Conservation (phyloP, 2,113 vertebrate species). For the Stegastes partitus region DNA sequence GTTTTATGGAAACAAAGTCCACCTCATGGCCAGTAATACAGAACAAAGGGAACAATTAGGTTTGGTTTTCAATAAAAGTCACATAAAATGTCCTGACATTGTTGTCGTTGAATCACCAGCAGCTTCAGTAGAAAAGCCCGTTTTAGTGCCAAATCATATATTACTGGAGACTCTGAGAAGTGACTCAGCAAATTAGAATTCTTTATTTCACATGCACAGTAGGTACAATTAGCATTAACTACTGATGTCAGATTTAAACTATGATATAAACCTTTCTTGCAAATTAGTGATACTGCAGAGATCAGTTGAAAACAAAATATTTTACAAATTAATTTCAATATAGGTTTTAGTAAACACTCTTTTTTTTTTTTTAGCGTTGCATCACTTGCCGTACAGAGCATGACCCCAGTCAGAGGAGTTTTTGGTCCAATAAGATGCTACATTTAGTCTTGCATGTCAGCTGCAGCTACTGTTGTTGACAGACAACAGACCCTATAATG, state of each 20-base stretch:
- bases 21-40: not conserved
- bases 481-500: conserved; percentile 60
- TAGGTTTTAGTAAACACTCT: not conserved
- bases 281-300: not conserved
- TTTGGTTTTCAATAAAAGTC: no score
- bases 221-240: no score
- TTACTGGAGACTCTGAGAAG: not conserved
- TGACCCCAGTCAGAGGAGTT: not conserved
- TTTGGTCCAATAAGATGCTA: conserved; percentile 30
- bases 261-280: not conserved
- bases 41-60: not conserved
- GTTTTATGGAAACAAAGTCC: conserved; percentile 58
- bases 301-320: no score
- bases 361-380: not conserved
- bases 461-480: conserved; percentile 64
- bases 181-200: not conserved
- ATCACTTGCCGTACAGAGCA: not conserved
- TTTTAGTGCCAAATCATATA: not conserved
- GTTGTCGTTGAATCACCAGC: not conserved
- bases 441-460: conserved; percentile 56
- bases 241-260: not conserved
- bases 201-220: no score
- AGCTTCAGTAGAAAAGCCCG: not conserved
- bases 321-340: no score
- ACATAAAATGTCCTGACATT: not conserved